Evolutionary conservation across 2,113 vertebrate genomes (phyloP).

Genomic region (Scatophagus argus): DNA sequence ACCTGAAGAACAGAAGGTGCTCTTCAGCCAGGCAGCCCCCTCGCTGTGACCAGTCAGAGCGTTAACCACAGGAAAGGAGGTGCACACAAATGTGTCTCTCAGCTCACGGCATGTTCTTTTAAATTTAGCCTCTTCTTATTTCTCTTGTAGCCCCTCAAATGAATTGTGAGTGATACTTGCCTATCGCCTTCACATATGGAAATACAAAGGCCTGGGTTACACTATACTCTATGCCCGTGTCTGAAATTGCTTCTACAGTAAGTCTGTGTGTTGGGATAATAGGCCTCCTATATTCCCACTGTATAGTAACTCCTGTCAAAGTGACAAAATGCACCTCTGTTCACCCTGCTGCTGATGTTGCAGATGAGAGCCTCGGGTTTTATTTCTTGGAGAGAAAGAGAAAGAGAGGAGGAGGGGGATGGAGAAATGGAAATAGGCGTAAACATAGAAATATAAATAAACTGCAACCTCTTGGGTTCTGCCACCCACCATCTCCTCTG

Average conservation of each 20-base stretch:
- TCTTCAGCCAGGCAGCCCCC: not conserved
- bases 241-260: conserved; percentile 52
- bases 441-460: conserved; percentile 76
- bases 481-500: conserved; percentile 61
- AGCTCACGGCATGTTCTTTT: conserved; percentile 19
- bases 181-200: conserved; percentile 16
- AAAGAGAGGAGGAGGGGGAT: conserved; percentile 14
- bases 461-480: conserved; percentile 66
- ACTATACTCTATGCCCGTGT: conserved; percentile 53
- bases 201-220: conserved; percentile 50
- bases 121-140: conserved; percentile 3
- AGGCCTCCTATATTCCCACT: conserved; percentile 38
- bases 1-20: conserved; percentile 1
- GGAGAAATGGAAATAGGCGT: conserved; percentile 54
- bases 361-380: conserved; percentile 71
- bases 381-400: conserved; percentile 49
- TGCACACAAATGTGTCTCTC: not conserved
- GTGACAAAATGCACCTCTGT: conserved; percentile 70
- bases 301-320: conserved; percentile 65
- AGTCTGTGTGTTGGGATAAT: conserved; percentile 45
- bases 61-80: not conserved
- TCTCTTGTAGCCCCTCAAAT: conserved; percentile 9
- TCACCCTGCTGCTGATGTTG: conserved; percentile 71
- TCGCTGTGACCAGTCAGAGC: conserved; percentile 36
- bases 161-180: conserved; percentile 17